Conservation (phyloP, 64 coral and sea anemone species). For the Dendrophyllia cribrosa region DNA sequence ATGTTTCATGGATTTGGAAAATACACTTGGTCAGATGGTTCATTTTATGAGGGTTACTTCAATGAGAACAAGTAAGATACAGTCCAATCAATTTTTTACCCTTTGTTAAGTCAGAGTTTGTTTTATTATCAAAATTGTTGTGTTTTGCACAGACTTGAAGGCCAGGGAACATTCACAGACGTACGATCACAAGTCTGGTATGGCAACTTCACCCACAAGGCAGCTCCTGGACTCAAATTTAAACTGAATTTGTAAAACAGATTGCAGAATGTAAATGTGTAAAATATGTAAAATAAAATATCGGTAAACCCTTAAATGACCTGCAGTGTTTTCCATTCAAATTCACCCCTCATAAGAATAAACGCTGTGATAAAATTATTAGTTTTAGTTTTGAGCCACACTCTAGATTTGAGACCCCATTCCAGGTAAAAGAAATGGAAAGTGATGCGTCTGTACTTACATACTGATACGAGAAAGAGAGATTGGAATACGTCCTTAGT, state of each 20-base stretch:
- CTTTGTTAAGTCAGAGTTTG: background rate
- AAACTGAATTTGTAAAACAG: slow-evolving; percentile 82
- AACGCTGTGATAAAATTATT: too few species aligned
- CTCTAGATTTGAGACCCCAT: too few species aligned
- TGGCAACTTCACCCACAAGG: slow-evolving; percentile 88
- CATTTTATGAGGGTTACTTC: slow-evolving; percentile 94
- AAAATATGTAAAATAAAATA: background rate
- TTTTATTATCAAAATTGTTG: background rate
- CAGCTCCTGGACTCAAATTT: slow-evolving; percentile 92
- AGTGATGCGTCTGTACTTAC: too few species aligned
- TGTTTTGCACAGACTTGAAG: slow-evolving; percentile 69
- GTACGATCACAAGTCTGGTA: slow-evolving; percentile 90
- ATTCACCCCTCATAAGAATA: too few species aligned
- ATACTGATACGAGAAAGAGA: too few species aligned
- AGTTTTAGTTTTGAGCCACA: too few species aligned
- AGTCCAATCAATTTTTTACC: background rate
- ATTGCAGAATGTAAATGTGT: background rate
- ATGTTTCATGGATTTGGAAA: slow-evolving; percentile 95
- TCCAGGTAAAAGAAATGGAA: too few species aligned
- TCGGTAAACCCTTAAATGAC: too few species aligned
- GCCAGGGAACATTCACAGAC: slow-evolving; percentile 92
- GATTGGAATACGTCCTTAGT: too few species aligned
- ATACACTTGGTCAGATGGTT: slow-evolving; percentile 98
- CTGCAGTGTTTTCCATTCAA: too few species aligned
- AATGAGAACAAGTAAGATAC: slow-evolving; percentile 89